A percentile compares a stretch with the other conserved stretches of the same genome.
These are phyloP conservation scores for Hymenochirus boettgeri DNA, from an alignment of 2,113 vertebrate species.

Conservation along the genomic window DNA sequence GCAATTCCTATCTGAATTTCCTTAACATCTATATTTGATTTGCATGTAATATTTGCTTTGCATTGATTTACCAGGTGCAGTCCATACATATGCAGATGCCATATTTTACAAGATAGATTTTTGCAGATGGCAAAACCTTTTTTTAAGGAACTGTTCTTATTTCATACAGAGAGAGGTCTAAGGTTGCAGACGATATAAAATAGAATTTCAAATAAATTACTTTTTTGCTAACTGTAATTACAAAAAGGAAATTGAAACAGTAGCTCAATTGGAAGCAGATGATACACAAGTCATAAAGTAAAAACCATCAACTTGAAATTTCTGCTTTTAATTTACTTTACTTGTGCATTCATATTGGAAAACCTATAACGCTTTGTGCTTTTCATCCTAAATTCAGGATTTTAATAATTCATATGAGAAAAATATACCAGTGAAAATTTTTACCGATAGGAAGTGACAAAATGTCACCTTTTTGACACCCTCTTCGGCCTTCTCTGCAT, in stretches of 20 bases:
- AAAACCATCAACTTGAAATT: background rate
- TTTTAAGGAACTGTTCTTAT: background rate
- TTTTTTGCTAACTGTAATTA: background rate
- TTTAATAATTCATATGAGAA: no score
- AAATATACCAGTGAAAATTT: no score
- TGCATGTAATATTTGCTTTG: background rate
- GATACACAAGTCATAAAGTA: background rate
- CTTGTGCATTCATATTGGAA: background rate
- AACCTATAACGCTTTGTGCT: no score
- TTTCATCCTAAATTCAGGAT: no score
- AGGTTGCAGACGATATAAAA: background rate
- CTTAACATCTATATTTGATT: no score
- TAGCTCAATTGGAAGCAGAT: background rate
- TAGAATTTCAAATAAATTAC: background rate
- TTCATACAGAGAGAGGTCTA: background rate
- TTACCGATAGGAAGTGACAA: no score
- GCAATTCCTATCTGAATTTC: no score
- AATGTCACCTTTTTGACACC: no score
- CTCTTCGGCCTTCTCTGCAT: no score
- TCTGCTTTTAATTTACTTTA: background rate
- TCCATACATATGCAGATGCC: background rate
- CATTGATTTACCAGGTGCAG: background rate
- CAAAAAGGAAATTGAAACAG: constrained; percentile 1
- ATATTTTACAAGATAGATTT: background rate
- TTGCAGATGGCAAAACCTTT: background rate